These are phyloP conservation scores for Hippocampus zosterae DNA, from an alignment of 2,113 vertebrate species.

Conservation along the genomic window DNA sequence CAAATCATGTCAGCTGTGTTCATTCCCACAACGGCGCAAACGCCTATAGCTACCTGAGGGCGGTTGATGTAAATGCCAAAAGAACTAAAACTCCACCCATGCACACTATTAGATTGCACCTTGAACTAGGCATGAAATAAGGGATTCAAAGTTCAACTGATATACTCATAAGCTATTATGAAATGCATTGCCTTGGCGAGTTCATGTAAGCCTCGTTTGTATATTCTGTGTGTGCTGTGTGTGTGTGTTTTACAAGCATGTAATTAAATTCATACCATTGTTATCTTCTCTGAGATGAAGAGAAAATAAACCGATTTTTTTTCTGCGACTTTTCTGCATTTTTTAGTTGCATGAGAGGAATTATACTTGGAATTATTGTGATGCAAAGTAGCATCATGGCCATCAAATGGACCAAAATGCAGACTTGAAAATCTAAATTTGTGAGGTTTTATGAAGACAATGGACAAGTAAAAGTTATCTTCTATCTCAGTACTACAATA, in stretches of 20 bases:
- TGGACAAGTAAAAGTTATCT: no score
- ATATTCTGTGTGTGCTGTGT: not conserved
- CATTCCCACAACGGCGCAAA: no score
- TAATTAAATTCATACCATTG: not conserved
- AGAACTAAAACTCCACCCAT: no score
- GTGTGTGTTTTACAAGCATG: not conserved
- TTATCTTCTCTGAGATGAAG: slow-evolving; percentile 18
- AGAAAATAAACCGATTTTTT: not conserved
- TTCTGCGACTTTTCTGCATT: no score
- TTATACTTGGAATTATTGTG: not conserved
- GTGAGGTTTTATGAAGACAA: no score
- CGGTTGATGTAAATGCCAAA: no score
- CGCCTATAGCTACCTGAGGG: no score
- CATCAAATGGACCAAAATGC: not conserved
- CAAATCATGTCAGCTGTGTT: no score
- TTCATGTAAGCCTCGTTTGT: not conserved
- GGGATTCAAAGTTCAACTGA: slow-evolving; percentile 36
- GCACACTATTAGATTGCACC: no score
- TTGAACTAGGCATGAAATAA: no score
- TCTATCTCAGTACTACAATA: no score
- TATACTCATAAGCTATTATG: not conserved
- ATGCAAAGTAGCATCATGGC: not conserved
- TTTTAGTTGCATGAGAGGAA: not conserved
- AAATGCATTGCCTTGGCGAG: slow-evolving; percentile 16
- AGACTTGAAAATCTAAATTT: not conserved